Evolutionary conservation across 2,888 invertebrate species (phyloP), one percentile per base, ranked within the genome.

Genomic region (Bellardia pandia): DNA sequence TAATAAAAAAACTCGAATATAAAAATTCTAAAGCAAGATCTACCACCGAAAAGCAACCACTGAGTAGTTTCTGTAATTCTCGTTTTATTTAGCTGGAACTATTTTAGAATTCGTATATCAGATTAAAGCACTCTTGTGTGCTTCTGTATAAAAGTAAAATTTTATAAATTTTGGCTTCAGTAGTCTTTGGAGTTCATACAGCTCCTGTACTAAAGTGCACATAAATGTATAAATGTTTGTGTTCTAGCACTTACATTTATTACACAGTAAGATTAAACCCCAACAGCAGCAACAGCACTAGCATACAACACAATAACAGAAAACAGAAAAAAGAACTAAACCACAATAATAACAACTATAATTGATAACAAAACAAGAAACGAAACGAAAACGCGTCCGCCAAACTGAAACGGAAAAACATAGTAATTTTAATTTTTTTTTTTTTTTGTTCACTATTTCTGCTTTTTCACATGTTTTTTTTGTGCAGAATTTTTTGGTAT

Each of bases 361-460:
- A 87, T 85, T 87, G 87, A 78, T 85, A 87, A 85, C 76, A 85
- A 85, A 87, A 85, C 81, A 87, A 64, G 75, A 85, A 87, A 82
- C 60, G 80, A 79, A 86, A 83, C 56, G 77, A 80, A 86, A 83
- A 83, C 64, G 71, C 71, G 80, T 82, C 74, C 64, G 56, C 69
- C 77, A 71, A 87, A 78, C 66, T 45, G 30, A 58, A 81, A 56
- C 72, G 66, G 74, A 48, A 66, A 66, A 66, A 72, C 53, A 64
- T 7, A 74, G 64, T 66, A 74, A 74, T 81, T 74, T 81, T 14
- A 56, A 37, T 66, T 51, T 51, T 45, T 71, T 62, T 58, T 23
- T 66, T 51, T 51, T 45, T 71, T 62, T 58, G 14, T 53, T 60
- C 30, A 30, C 56, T 23, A 6, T 64, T 85, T 85, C 68, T 69